Percentiles rank a stretch among this genome's conserved stretches.
These are phyloP conservation scores for Tiliqua scincoides DNA, from an alignment of 2,113 vertebrate genomes.

Conservation along the genomic window DNA sequence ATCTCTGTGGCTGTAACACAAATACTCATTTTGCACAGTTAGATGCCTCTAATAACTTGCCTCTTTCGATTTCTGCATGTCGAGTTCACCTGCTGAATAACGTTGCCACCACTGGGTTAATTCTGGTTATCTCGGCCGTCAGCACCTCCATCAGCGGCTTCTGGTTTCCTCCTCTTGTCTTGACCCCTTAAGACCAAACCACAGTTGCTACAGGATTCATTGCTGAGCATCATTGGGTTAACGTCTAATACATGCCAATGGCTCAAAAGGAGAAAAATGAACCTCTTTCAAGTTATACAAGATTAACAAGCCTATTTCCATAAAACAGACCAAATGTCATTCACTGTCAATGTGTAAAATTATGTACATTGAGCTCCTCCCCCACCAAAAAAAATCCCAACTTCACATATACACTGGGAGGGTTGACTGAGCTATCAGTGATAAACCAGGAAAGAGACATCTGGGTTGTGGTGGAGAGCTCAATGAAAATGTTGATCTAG, in stretches of 20 bases:
- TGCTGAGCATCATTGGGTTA: constrained; percentile 29
- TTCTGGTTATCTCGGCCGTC: constrained; percentile 54
- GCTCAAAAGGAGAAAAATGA: constrained; percentile 21
- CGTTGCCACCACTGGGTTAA: constrained; percentile 48
- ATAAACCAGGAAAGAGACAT: no score
- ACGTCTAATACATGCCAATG: constrained; percentile 27
- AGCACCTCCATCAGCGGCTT: constrained; percentile 48
- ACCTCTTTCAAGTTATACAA: constrained; percentile 18
- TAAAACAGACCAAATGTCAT: constrained; percentile 53
- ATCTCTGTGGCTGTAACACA: constrained; percentile 8
- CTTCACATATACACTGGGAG: no score
- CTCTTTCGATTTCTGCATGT: constrained; percentile 36
- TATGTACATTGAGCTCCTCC: no score
- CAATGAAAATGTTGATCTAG: no score
- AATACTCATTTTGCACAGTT: constrained; percentile 28
- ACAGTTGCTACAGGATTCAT: constrained; percentile 5
- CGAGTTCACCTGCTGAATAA: constrained; percentile 50
- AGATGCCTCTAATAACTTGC: constrained; percentile 3
- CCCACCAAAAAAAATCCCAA: no score
- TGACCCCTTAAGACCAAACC: constrained; percentile 36
- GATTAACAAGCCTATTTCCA: constrained; percentile 51
- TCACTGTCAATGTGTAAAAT: no score
- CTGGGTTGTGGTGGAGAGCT: no score
- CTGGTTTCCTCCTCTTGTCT: constrained; percentile 37
- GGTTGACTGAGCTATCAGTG: no score